phyloP scores from a whole-genome alignment of 2,797 vertebrate species.

The Poeciliopsis gracilis region DNA sequence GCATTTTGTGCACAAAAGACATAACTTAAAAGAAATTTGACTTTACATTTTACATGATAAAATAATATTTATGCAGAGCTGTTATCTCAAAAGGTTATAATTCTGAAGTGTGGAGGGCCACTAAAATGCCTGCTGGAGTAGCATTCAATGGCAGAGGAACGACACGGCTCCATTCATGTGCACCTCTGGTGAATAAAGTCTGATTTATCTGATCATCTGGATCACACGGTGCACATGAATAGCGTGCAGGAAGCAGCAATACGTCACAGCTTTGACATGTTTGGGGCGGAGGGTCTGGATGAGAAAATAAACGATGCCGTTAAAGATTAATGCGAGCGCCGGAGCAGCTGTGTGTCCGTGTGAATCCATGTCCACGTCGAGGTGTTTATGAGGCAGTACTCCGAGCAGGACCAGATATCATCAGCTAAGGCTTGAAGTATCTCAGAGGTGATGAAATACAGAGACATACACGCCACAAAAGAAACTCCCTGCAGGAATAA shows the following conservation, averaged over 20 bases:
- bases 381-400: conserved; percentile 30
- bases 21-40: no score
- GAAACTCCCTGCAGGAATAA: conserved; percentile 47
- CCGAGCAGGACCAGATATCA: conserved; percentile 35
- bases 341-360: conserved; percentile 30
- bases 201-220: conserved; percentile 53
- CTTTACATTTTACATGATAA: no score
- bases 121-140: not conserved
- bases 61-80: no score
- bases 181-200: conserved; percentile 35
- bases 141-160: not conserved
- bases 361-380: conserved; percentile 16
- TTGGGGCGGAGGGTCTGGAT: conserved; percentile 4
- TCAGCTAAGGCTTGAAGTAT: conserved; percentile 43
- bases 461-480: conserved; percentile 22
- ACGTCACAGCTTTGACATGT: conserved; percentile 32
- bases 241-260: conserved; percentile 39
- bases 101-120: no score
- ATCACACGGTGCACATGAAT: conserved; percentile 32
- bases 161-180: conserved; percentile 32
- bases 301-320: conserved; percentile 49
- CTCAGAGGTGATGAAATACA: conserved; percentile 57
- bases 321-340: conserved; percentile 45
- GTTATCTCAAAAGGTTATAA: no score
- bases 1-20: no score